Evolutionary conservation across 2,797 vertebrate species (phyloP).

Genomic region (Chrysolophus pictus): DNA sequence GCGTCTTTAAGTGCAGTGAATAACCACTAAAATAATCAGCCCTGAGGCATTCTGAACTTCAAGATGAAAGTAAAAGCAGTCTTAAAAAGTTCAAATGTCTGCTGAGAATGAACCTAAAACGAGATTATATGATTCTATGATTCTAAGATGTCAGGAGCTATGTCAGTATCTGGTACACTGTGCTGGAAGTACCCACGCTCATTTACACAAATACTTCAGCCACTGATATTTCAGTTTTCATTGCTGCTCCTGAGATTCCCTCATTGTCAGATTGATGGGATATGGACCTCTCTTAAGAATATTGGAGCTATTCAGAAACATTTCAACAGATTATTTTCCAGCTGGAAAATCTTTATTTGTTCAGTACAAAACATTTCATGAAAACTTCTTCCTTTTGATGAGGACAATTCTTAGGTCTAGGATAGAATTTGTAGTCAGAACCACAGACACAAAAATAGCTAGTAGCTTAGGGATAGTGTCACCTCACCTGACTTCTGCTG

Average conservation of each 20-base stretch:
- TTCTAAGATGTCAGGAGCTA: background rate
- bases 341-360: background rate
- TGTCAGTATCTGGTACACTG: background rate
- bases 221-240: background rate
- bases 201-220: background rate
- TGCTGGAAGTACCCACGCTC: background rate
- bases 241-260: background rate
- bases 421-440: constrained; percentile 49
- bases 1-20: background rate
- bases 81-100: background rate
- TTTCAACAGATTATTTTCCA: background rate
- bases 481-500: constrained; percentile 57
- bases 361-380: background rate
- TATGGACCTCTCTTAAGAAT: background rate
- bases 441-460: constrained; percentile 40
- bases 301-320: background rate
- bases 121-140: background rate
- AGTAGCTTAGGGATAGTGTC: constrained; percentile 11
- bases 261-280: background rate
- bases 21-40: background rate
- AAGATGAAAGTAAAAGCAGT: background rate
- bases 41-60: background rate
- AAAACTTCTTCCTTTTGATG: constrained; percentile 24
- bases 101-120: background rate
- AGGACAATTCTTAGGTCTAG: background rate